phyloP scores from a whole-genome alignment of 92 coral and sea anemone species.

The Galaxea fascicularis region DNA sequence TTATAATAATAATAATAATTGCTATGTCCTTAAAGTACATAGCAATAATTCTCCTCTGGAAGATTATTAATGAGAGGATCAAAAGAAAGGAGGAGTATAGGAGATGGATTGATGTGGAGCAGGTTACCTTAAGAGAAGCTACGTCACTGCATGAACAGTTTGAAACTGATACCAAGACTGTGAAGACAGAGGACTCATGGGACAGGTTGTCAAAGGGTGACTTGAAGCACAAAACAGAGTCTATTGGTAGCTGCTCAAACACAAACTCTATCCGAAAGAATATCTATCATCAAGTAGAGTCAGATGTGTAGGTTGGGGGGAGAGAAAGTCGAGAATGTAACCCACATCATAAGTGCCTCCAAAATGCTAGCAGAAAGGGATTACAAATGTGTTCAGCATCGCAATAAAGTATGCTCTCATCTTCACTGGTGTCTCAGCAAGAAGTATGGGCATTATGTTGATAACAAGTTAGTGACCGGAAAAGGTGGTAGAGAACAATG shows the following conservation, averaged over 20 bases:
- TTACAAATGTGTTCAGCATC: neutral
- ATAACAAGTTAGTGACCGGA: too few species aligned
- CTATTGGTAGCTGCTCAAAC: neutral
- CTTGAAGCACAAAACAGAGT: neutral
- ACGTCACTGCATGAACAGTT: neutral
- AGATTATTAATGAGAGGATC: too few species aligned
- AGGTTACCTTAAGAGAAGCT: neutral
- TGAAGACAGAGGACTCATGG: neutral
- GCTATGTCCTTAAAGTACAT: too few species aligned
- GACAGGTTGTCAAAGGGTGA: neutral
- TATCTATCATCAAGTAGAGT: neutral
- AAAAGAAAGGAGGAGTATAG: neutral
- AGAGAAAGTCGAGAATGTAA: neutral
- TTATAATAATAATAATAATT: too few species aligned
- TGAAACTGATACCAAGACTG: neutral
- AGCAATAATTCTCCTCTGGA: too few species aligned
- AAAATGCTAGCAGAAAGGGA: neutral
- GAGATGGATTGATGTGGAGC: neutral
- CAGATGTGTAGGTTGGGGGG: neutral
- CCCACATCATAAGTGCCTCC: neutral
- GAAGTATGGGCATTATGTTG: neutral
- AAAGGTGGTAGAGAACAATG: too few species aligned
- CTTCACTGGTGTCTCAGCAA: conserved; percentile 9
- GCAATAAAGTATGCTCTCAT: neutral
- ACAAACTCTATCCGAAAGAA: neutral